These are phyloP conservation scores for Halichondria panicea DNA, from an alignment of 37 sponge, comb jelly and placozoan species.

Conservation along the genomic window DNA sequence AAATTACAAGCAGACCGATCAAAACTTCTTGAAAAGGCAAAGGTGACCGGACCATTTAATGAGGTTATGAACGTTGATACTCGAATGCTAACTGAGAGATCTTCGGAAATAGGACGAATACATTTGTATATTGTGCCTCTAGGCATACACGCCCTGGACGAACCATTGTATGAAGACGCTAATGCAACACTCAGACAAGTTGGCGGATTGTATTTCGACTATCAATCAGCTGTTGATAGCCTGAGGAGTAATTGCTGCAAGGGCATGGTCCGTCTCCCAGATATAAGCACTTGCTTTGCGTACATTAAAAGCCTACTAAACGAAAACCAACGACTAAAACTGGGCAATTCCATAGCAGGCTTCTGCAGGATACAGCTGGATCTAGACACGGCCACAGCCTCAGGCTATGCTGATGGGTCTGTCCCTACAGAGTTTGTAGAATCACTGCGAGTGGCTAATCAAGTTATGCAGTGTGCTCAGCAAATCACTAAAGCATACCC, in stretches of 20 bases:
- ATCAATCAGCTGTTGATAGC: constrained; percentile 18
- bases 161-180: constrained; percentile 47
- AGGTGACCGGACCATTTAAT: background rate
- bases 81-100: constrained; percentile 1
- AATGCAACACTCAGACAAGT: constrained; percentile 35
- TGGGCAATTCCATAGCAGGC: constrained; percentile 4
- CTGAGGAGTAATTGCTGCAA: constrained; percentile 37
- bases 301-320: constrained; percentile 49
- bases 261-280: constrained; percentile 1
- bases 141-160: constrained; percentile 40
- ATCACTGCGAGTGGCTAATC: constrained; percentile 34
- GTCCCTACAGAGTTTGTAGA: constrained; percentile 17
- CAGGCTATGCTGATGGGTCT: background rate
- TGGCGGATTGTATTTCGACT: constrained; percentile 31
- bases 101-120: constrained; percentile 16
- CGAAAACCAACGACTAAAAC: constrained; percentile 29
- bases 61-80: background rate
- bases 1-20: constrained; percentile 62
- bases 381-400: background rate
- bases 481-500: constrained; percentile 17
- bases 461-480: constrained; percentile 46
- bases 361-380: constrained; percentile 32
- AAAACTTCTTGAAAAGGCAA: constrained; percentile 38
- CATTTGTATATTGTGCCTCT: constrained; percentile 27
- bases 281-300: constrained; percentile 39